phyloP scores from a whole-genome alignment of 1,140 invertebrate species.

The Drosophila ficusphila region DNA sequence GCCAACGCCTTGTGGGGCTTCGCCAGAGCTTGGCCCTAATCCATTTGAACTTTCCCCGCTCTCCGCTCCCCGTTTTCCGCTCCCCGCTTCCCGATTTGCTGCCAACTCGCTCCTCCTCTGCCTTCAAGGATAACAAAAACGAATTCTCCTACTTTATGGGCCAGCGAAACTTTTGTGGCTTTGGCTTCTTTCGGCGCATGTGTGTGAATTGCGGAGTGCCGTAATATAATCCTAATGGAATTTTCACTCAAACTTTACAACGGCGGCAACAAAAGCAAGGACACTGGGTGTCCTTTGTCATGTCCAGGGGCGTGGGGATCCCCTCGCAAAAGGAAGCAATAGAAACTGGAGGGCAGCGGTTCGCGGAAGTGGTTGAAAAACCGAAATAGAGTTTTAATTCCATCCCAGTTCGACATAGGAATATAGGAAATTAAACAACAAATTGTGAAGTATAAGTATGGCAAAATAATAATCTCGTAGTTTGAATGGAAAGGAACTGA shows the following conservation, averaged over 20 bases:
- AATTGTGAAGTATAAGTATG: slow-evolving; percentile 10
- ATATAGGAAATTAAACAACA: not conserved
- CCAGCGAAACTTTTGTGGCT: slow-evolving; percentile 67
- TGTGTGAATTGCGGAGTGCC: slow-evolving; percentile 20
- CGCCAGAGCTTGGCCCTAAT: slow-evolving; percentile 63
- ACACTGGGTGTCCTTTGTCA: slow-evolving; percentile 60
- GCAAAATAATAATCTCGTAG: too few relatives aligned
- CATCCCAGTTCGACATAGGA: not conserved
- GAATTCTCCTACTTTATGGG: slow-evolving; percentile 69
- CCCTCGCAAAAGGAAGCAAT: not conserved
- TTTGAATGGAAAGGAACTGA: not conserved
- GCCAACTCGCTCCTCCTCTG: slow-evolving; percentile 17
- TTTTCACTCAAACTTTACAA: slow-evolving; percentile 77
- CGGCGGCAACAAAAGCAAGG: slow-evolving; percentile 43
- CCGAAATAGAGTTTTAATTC: slow-evolving; percentile 26
- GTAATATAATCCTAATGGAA: slow-evolving; percentile 83
- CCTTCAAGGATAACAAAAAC: slow-evolving; percentile 73
- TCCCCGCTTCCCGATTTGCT: not conserved
- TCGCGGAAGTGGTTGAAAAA: not conserved
- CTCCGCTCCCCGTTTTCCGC: slow-evolving; percentile 5
- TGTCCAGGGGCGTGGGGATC: slow-evolving; percentile 27
- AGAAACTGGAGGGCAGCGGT: not conserved
- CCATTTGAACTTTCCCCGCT: slow-evolving; percentile 66
- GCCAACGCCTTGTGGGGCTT: slow-evolving; percentile 73
- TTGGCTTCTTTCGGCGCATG: slow-evolving; percentile 46